A percentile compares a stretch with the other conserved stretches of the same genome.
phyloP scores from a whole-genome alignment of 2,797 vertebrate species.

The Clamator glandarius region DNA sequence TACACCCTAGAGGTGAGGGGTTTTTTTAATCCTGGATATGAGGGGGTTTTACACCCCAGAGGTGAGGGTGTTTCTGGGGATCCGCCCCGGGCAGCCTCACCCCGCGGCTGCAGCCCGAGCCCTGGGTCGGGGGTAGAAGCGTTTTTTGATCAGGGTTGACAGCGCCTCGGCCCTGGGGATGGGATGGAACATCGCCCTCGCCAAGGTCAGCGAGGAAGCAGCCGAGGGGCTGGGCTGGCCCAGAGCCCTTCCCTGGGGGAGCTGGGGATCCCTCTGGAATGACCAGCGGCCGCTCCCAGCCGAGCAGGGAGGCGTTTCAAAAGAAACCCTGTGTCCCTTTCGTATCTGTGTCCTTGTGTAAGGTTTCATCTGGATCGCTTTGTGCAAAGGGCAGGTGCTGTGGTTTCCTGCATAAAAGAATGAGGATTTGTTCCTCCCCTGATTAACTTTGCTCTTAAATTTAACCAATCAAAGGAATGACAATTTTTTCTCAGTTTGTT shows the following conservation, averaged over 20 bases:
- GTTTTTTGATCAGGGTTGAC: no score
- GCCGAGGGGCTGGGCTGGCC: neutral
- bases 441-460: neutral
- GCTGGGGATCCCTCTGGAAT: accelerated
- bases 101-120: no score
- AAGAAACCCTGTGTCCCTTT: neutral
- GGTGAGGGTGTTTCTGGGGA: no score
- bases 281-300: no score
- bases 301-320: neutral
- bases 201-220: neutral
- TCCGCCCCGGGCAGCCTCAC: no score
- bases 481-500: neutral
- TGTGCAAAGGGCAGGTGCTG: neutral
- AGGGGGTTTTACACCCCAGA: no score
- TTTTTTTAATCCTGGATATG: no score
- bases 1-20: no score
- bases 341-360: neutral
- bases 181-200: no score
- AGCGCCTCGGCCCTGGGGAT: no score
- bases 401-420: neutral
- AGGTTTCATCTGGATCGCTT: neutral
- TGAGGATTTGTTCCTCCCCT: neutral
- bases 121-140: no score
- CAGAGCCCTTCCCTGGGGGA: neutral
- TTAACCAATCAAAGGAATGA: neutral